These are phyloP conservation scores for Parus major DNA, from an alignment of 2,113 vertebrate species.

Conservation along the genomic window DNA sequence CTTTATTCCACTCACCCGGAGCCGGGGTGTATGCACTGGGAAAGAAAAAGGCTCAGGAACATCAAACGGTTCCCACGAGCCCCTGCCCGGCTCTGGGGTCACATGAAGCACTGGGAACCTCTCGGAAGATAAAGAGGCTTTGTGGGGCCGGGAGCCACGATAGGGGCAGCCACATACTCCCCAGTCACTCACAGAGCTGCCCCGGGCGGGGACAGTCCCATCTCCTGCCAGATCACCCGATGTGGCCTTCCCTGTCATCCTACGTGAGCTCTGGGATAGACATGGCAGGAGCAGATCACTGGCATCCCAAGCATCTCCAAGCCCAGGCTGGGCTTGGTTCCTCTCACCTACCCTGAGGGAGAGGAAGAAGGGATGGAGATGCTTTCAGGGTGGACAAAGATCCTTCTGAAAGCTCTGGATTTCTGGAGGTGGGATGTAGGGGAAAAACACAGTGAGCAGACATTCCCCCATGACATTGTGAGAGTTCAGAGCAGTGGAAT, in stretches of 20 bases:
- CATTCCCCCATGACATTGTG: not conserved
- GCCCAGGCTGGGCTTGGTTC: not conserved
- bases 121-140: not conserved
- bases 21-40: not conserved
- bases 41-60: not conserved
- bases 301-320: not conserved
- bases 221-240: not conserved
- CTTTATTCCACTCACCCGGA: not conserved
- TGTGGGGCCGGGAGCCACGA: not conserved
- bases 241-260: not conserved
- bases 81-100: not conserved
- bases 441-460: fast-evolving
- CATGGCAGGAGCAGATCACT: fast-evolving
- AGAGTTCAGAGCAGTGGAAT: not conserved
- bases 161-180: fast-evolving
- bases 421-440: not conserved
- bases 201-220: fast-evolving
- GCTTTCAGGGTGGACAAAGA: not conserved
- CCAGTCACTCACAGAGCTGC: not conserved
- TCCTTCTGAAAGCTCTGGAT: not conserved
- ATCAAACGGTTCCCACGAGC: not conserved
- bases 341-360: not conserved
- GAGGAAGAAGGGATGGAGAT: not conserved
- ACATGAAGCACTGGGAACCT: not conserved
- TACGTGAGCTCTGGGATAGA: fast-evolving